phyloP scores from a whole-genome alignment of 2,797 vertebrate species.

The Phoebastria nigripes region DNA sequence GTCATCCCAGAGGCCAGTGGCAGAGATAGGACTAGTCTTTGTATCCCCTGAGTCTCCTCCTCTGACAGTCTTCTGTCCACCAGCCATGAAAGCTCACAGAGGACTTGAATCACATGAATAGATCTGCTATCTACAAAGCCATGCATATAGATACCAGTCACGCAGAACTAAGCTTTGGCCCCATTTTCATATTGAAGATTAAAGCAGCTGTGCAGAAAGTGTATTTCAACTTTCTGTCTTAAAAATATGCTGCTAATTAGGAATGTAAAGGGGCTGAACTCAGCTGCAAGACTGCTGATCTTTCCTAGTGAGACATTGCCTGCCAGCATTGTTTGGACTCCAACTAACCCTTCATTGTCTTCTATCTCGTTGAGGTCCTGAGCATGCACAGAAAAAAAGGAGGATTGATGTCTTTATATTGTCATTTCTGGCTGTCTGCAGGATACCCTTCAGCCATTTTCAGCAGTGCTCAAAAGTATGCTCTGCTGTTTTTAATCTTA shows the following conservation, averaged over 20 bases:
- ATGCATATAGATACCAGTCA: slow-evolving; percentile 32
- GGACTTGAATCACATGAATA: not conserved
- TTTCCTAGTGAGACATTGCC: slow-evolving; percentile 30
- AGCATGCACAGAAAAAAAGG: slow-evolving; percentile 16
- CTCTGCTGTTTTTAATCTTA: slow-evolving; percentile 60
- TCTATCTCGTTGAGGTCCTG: slow-evolving; percentile 36
- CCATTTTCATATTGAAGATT: slow-evolving; percentile 26
- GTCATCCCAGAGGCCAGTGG: not conserved
- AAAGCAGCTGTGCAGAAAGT: slow-evolving; percentile 46
- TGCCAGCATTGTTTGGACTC: slow-evolving; percentile 57
- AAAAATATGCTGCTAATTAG: slow-evolving; percentile 63
- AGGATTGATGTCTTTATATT: slow-evolving; percentile 58
- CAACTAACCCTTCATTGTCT: slow-evolving; percentile 62
- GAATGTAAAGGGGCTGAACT: slow-evolving; percentile 49
- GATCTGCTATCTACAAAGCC: slow-evolving; percentile 24
- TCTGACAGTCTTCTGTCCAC: not conserved
- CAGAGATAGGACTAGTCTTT: not conserved
- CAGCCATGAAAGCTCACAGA: not conserved
- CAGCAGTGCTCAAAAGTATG: slow-evolving; percentile 46
- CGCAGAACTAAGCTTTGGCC: slow-evolving; percentile 32
- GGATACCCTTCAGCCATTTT: slow-evolving; percentile 57
- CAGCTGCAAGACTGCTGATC: slow-evolving; percentile 49
- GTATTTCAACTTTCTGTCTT: slow-evolving; percentile 59
- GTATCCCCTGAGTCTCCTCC: not conserved
- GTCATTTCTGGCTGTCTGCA: slow-evolving; percentile 52